Evolutionary conservation across 2,888 invertebrate genomes (phyloP).

Genomic region (Stomorhina lunata): DNA sequence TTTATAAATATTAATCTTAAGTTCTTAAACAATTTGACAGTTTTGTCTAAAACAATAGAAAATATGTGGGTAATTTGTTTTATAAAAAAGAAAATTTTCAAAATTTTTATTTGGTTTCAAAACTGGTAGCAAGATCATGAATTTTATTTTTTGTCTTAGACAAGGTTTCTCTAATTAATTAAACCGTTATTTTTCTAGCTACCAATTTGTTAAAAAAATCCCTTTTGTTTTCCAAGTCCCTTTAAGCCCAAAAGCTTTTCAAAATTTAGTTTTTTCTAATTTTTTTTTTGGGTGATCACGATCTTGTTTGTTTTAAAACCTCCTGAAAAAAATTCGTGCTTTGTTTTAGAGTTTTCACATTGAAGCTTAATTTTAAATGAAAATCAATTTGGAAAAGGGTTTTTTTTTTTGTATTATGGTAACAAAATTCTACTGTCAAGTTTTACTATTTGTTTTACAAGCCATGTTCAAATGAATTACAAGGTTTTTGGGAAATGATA

Average conservation of each 20-base stretch:
- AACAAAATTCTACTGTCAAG: constrained; percentile 61
- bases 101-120: too few species aligned
- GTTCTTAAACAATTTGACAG: constrained; percentile 55
- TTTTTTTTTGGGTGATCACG: constrained; percentile 59
- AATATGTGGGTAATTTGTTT: constrained; percentile 47
- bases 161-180: constrained; percentile 57
- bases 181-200: constrained; percentile 60
- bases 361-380: constrained; percentile 56
- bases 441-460: constrained; percentile 69
- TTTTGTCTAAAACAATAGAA: constrained; percentile 47
- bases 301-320: constrained; percentile 49
- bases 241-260: neutral
- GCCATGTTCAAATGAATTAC: constrained; percentile 66
- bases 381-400: constrained; percentile 62
- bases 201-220: constrained; percentile 29
- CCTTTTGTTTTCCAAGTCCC: constrained; percentile 11
- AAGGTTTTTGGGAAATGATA: constrained; percentile 60
- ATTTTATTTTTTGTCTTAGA: neutral
- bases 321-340: constrained; percentile 53
- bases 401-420: constrained; percentile 26
- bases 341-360: constrained; percentile 56
- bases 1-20: neutral
- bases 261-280: constrained; percentile 11
- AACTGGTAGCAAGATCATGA: too few species aligned
- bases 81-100: too few species aligned